Base-by-base conservation (phyloP, 2,888 invertebrate genomes). In the Phaedon cochleariae region DNA sequence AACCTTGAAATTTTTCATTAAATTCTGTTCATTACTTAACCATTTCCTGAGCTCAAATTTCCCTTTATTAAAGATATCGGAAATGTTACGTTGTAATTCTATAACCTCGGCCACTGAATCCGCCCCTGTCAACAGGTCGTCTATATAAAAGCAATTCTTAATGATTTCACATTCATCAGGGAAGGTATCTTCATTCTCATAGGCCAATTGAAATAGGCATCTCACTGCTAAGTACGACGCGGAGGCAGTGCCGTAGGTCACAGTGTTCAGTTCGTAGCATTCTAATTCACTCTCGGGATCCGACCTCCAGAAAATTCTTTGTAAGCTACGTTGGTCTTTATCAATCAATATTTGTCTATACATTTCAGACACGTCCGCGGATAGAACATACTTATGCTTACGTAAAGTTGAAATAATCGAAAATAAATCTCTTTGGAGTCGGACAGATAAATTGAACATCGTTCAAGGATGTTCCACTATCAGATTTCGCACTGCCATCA, bases 401-500 rank as follows among this genome's bases (percentile, higher is more conserved):
- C 48, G 48, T 20, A 17, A 48, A 48, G 18, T 48, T 20, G 15
- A 18, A 48, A 48, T 48, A 17, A 48, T 48, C 18, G 48, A 48
- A 48, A 48, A 48, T 17, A 48, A 12, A 48, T 48, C 48, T 48
- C 20, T 48, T 20, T 48, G 48, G 48, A 48, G 48, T 48, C 48
- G 48, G 48, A 48, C 48, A 1, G 17, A 48, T 17, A 20, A 10
- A 48, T 17, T 48, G 48, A 18, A 48, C 20, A 17, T 48, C 48
- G 48, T 48, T 48, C 48, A 48, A 20, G 9, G 48, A 48, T 48
- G 20, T 9, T 18, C 48, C 48, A 20, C 48, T 17, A 48, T 48
- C 17, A 18, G 48, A 18, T 48, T 48, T 48, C 20, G 12, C 48
- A 48, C 48, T 48, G 20, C 48, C 48, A 26, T 26, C 26, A 26